phyloP scores from a whole-genome alignment of 2,888 invertebrate genomes.

The Sminthurinus aureus region DNA sequence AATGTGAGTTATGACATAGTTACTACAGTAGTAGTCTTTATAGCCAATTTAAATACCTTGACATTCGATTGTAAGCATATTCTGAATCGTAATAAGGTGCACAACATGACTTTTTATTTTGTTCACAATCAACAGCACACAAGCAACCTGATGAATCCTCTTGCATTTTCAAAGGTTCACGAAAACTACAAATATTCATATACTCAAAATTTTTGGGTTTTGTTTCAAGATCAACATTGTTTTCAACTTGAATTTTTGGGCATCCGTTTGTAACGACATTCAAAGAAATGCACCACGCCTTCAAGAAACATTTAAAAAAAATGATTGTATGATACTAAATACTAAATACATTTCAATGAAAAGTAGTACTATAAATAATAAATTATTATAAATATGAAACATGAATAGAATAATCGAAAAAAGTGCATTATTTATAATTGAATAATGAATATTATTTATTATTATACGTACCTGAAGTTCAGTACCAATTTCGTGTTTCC shows the following conservation, averaged over 20 bases:
- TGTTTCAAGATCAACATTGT: conserved; percentile 16
- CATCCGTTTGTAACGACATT: not conserved
- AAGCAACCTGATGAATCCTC: conserved; percentile 11
- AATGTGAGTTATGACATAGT: no score
- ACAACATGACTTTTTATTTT: not conserved
- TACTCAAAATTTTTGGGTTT: conserved; percentile 20
- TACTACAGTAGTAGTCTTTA: not conserved
- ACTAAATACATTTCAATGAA: no score
- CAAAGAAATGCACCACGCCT: conserved; percentile 16
- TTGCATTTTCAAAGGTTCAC: not conserved
- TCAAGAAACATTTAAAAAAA: not conserved
- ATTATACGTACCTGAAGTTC: not conserved
- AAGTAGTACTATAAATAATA: no score
- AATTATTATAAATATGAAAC: no score
- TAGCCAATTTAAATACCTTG: not conserved
- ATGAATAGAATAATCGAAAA: no score
- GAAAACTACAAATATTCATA: not conserved
- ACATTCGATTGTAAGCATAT: conserved; percentile 15
- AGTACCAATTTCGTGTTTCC: not conserved
- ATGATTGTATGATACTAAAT: not conserved
- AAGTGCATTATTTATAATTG: no score
- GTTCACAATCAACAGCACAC: conserved; percentile 10
- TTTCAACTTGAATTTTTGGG: conserved; percentile 25
- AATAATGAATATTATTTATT: no score
- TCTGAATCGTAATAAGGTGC: not conserved